These are phyloP conservation scores for Furnarius figulus DNA, from an alignment of 2,113 vertebrate genomes.

Conservation along the genomic window DNA sequence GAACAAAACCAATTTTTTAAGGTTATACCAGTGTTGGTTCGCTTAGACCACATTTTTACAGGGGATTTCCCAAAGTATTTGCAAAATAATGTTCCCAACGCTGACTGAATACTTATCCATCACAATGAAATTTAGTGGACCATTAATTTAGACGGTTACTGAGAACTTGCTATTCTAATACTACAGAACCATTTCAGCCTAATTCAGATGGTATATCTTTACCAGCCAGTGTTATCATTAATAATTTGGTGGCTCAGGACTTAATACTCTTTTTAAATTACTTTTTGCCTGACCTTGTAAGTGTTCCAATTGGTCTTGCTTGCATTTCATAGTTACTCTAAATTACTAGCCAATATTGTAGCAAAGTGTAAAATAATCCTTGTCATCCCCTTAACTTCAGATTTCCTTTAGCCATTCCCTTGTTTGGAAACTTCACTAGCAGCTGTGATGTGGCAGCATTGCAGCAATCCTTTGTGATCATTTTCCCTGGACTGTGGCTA, in stretches of 20 bases:
- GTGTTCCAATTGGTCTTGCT: not conserved
- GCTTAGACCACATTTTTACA: not conserved
- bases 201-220: not conserved
- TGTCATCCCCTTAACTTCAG: not conserved
- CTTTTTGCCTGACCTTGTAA: not conserved
- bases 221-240: not conserved
- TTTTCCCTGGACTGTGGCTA: not conserved
- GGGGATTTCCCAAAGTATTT: not conserved
- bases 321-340: not conserved
- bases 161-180: not conserved
- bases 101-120: not conserved
- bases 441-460: not conserved
- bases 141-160: not conserved
- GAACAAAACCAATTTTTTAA: not conserved
- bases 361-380: not conserved
- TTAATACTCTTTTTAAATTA: not conserved
- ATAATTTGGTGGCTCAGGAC: not conserved
- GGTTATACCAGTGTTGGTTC: not conserved
- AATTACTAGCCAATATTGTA: not conserved
- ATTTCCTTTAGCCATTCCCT: not conserved
- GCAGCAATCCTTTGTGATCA: not conserved
- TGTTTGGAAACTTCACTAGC: not conserved
- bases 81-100: not conserved
- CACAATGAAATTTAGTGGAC: not conserved
- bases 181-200: not conserved